Conservation (phyloP, 2,888 invertebrate genomes). For the Andrena hattorfiana region DNA sequence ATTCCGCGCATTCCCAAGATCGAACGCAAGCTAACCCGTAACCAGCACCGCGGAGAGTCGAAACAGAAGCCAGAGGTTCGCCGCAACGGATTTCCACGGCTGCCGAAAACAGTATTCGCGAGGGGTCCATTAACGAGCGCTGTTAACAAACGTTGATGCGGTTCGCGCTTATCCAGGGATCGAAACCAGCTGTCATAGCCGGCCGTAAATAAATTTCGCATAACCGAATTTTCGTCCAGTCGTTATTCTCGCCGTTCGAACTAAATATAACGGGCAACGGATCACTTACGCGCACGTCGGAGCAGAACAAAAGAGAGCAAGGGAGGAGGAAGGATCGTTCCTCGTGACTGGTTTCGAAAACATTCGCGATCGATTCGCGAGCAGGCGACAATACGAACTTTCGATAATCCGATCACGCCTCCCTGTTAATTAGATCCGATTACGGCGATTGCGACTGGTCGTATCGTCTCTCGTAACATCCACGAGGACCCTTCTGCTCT, state of each 20-base stretch:
- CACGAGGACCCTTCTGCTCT: neutral
- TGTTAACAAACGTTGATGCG: slow-evolving; percentile 26
- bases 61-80: slow-evolving; percentile 1
- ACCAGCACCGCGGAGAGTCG: slow-evolving; percentile 6
- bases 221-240: slow-evolving; percentile 19
- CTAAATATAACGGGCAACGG: slow-evolving; percentile 5
- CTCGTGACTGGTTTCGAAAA: neutral
- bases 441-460: slow-evolving; percentile 50
- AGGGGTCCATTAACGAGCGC: slow-evolving; percentile 20
- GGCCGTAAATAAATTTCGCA: slow-evolving; percentile 20
- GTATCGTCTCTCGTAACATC: neutral
- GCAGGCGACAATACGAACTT: slow-evolving; percentile 52
- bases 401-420: slow-evolving; percentile 65
- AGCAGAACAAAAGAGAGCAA: neutral
- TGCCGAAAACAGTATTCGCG: slow-evolving; percentile 3
- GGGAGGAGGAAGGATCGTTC: neutral
- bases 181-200: neutral
- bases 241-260: slow-evolving; percentile 15
- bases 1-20: neutral
- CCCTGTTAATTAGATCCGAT: slow-evolving; percentile 66
- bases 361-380: neutral
- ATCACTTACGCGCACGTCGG: neutral
- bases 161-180: neutral
- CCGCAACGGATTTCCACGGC: slow-evolving; percentile 1
- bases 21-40: neutral